Conservation (phyloP, 1,140 invertebrate genomes). For the Dinoponera quadriceps region DNA sequence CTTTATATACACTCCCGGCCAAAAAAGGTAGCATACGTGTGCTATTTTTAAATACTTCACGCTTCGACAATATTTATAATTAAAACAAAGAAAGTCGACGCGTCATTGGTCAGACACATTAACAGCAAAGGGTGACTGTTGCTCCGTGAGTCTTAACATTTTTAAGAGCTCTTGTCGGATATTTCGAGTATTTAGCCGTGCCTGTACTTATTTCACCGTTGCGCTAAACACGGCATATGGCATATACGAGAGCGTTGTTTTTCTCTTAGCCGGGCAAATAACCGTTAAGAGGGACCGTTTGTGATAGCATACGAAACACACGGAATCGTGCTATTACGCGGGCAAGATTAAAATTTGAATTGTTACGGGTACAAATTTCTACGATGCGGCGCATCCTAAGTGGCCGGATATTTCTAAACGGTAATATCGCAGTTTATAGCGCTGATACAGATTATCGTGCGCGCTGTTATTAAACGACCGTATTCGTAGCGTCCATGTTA, state of each 20-base stretch:
- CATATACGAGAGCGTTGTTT: slow-evolving; percentile 26
- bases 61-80: not conserved
- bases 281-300: slow-evolving; percentile 44
- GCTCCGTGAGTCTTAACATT: slow-evolving; percentile 25
- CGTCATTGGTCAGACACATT: not conserved
- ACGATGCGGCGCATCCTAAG: slow-evolving; percentile 7
- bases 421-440: slow-evolving; percentile 36
- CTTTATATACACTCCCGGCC: no score
- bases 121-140: slow-evolving; percentile 26
- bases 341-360: slow-evolving; percentile 76
- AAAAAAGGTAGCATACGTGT: no score
- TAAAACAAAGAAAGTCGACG: not conserved
- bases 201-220: slow-evolving; percentile 14
- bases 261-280: slow-evolving; percentile 48
- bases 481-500: slow-evolving; percentile 17
- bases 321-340: slow-evolving; percentile 63
- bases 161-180: slow-evolving; percentile 1
- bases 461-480: slow-evolving; percentile 34
- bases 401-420: slow-evolving; percentile 35
- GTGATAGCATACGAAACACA: slow-evolving; percentile 61
- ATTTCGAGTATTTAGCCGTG: not conserved
- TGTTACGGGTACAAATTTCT: slow-evolving; percentile 63
- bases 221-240: slow-evolving; percentile 40
- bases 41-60: no score
- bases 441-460: slow-evolving; percentile 35